Base-by-base conservation (phyloP, 2,888 invertebrate genomes). In the Clusia tigrina region DNA sequence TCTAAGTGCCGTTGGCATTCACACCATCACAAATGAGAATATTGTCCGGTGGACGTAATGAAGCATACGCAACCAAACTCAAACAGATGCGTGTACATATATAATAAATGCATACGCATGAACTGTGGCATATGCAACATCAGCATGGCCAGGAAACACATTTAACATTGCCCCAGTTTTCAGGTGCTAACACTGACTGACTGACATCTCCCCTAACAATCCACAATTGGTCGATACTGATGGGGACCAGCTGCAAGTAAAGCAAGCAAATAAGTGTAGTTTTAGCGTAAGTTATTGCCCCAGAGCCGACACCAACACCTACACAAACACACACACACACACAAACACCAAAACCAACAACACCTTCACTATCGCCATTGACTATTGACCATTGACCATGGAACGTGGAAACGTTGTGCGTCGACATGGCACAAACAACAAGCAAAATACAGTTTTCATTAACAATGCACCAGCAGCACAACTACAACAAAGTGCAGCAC, bases 221-320 rank as follows among this genome's bases (percentile, higher is more conserved):
- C 48, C 22, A 22, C 20, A 48, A 48, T 48, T 48, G 48, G 32
- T 9, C 32, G 32, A 32, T 32, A 12, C 32, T 12, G 32, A 32
- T 32, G 32, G 32, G 6, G 6, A 42, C 15, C 42, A n/a, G 42
- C 42, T 42, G n/a, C 15, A 22, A 48, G 48, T 42, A 42, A 17
- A n/a, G 20, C 18, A 48, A 22, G 48, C 15, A 48, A 9, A 15
- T 48, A 48, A 20, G 20, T 48, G 18, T 48, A 48, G 48, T 20
- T 48, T 48, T 48, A 48, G 48, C 20, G 48, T 20, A 48, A 48
- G 48, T 48, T 18, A n/a, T n/a, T n/a, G n/a, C n/a, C n/a, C n/a
- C n/a, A n/a, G n/a, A n/a, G 20, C 18, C n/a, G 48, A 9, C 22
- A 22, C 48, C 22, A 42, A 42, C 42, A 42, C 42, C n/a, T 9